Evolutionary conservation across 1,140 invertebrate species (phyloP).

Genomic region (Heliconius nattereri): DNA sequence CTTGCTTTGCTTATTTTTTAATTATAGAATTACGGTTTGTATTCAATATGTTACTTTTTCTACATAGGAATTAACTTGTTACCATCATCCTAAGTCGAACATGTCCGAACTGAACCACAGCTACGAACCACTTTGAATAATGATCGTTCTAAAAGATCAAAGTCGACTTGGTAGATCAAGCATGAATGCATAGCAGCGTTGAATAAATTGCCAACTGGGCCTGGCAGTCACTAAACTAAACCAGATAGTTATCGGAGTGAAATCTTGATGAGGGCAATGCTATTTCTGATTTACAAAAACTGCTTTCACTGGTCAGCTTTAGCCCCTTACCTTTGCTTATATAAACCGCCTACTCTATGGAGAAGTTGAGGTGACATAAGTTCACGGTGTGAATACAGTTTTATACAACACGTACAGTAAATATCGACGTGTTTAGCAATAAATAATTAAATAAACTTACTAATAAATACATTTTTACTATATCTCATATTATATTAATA

Average conservation of each 20-base stretch:
- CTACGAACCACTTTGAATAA: constrained; percentile 21
- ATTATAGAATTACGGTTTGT: background rate
- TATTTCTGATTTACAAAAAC: constrained; percentile 49
- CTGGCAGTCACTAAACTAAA: constrained; percentile 56
- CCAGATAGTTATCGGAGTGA: constrained; percentile 63
- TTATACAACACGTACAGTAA: background rate
- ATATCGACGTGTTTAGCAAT: too few species aligned
- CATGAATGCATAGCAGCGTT: constrained; percentile 39
- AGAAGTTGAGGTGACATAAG: background rate
- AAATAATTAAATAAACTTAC: too few species aligned
- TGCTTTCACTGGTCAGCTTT: constrained; percentile 59
- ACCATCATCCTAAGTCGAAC: background rate
- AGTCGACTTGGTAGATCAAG: constrained; percentile 44
- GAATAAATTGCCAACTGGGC: constrained; percentile 54
- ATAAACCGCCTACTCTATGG: constrained; percentile 4
- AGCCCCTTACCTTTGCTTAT: constrained; percentile 22
- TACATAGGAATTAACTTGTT: background rate
- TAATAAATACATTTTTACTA: too few species aligned
- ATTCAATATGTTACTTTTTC: background rate
- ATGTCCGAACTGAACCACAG: background rate
- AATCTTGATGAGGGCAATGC: constrained; percentile 59
- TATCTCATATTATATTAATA: too few species aligned
- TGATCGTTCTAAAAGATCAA: constrained; percentile 49
- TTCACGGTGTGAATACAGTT: background rate
- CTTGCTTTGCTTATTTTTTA: too few species aligned